Evolutionary conservation across 2,797 vertebrate genomes (phyloP).

Genomic region (Notolabrus celidotus): DNA sequence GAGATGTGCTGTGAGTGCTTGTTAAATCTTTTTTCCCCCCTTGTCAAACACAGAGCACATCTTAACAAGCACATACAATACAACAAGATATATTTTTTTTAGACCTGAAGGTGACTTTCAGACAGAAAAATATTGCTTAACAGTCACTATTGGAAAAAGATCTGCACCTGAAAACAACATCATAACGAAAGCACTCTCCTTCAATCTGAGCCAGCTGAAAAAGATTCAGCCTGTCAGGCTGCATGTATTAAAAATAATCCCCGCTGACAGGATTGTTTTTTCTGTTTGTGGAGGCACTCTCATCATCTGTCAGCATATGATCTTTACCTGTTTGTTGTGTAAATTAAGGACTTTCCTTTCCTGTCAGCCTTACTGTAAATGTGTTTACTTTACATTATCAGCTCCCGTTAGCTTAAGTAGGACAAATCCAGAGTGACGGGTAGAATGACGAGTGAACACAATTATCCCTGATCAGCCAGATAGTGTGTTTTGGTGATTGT

Average conservation of each 20-base stretch:
- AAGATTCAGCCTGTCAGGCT: neutral
- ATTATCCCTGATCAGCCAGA: slow-evolving; percentile 24
- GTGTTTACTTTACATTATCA: slow-evolving; percentile 40
- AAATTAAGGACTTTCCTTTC: neutral
- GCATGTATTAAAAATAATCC: slow-evolving; percentile 1
- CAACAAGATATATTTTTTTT: neutral
- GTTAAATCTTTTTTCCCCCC: slow-evolving; percentile 12
- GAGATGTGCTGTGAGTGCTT: slow-evolving; percentile 17
- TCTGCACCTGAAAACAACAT: neutral
- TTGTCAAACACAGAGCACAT: slow-evolving; percentile 18
- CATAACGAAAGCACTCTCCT: neutral
- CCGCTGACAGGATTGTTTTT: neutral
- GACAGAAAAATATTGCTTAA: neutral
- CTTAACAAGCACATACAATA: slow-evolving; percentile 10
- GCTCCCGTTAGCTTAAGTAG: slow-evolving; percentile 10
- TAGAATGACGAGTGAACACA: slow-evolving; percentile 35
- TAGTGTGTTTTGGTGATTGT: slow-evolving; percentile 2
- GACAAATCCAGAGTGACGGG: slow-evolving; percentile 45
- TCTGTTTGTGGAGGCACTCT: neutral
- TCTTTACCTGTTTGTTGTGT: slow-evolving; percentile 2
- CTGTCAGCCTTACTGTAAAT: slow-evolving; percentile 17
- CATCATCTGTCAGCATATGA: slow-evolving; percentile 9
- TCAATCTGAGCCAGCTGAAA: neutral
- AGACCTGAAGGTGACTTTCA: slow-evolving; percentile 32
- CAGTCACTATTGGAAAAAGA: neutral